Evolutionary conservation across 2,797 vertebrate species (phyloP), one percentile per base, ranked within the genome.

Genomic region (Pseudopleuronectes americanus): DNA sequence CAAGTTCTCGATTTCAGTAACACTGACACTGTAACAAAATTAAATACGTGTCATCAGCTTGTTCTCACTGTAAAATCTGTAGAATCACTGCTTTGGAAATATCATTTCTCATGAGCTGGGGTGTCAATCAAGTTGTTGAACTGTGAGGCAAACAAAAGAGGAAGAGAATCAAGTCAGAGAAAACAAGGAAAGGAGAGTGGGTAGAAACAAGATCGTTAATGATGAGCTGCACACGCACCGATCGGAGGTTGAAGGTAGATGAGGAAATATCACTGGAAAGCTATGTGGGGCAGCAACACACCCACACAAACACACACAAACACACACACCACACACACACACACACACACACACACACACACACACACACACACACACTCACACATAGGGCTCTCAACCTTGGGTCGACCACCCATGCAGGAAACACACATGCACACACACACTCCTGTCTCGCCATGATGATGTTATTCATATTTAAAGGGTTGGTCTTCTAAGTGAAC

Each of bases 391-490:
- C 28, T 31, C 28, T 38, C 22, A 43, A 5, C 41, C 16, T 43
- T 43, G 41, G 4, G 6, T 43, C 41, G 41, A 43, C 41, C 41
- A 16, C 41, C 41, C 41, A 43, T 43, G 17, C 41, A 43, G 36
- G 31, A 67, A 19, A 31, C 70, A 57, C 21, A 60, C 10, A 38
- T 12, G 36, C 41, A 17, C 16, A 21, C 62, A 56, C 43, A 52
- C 23, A 47, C 7, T 43, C 51, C 28, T 24, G 13, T 64, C 57
- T 58, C 59, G 78, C n/a, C 47, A 63, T 23, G 61, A 85, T 36
- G 43, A 64, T 77, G 71, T 86, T 84, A 84, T 86, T 90, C 85
- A 91, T 90, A 88, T 89, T 91, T 90, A 90, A 90, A 86, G 65
- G 68, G 80, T 83, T 23, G 43, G 79, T 78, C 86, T 85, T 84